Base-by-base conservation (phyloP, 2,113 vertebrate species). In the Leptocoma aspasia region DNA sequence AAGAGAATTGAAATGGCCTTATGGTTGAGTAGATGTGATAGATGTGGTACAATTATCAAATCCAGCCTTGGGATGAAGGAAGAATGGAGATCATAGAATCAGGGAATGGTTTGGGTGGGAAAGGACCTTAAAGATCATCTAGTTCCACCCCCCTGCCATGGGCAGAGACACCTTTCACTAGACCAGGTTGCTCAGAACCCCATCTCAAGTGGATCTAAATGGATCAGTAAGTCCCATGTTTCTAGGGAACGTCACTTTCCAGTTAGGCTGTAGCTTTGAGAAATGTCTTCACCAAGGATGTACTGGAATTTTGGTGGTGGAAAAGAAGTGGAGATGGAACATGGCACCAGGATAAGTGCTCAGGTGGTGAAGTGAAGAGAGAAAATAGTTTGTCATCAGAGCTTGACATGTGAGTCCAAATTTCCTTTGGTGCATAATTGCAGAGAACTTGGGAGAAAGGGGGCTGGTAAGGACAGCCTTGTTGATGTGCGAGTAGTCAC, bases 121-220 rank as follows among this genome's bases (percentile, higher is more conserved):
- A 42, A 17, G 15, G 22, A 54, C 30, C 31, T 54, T 42, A 16
- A 42, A 77, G 35, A 24, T 33, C 10, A 14, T 42, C 7, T 31
- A 19, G 17, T 42, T 90, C 15, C 2, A 11, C 1, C 4, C 13
- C 3, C 13, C 44, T 57, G 21, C 47, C 4, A 0, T 69, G 35
- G n/a, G 8, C 20, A 15, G 21, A 26, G 45, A 35, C n/a, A 31
- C 11, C 10, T 26, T 54, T 35, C 26, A 13, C 26, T 11, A 23
- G 41, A 15, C 21, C 41, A 21, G 64, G 31, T 50, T 77, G 42
- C 27, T 69, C 49, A 42, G 30, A 59, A 44, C 33, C 27, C 44
- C 27, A 14, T 50, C 41, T 65, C 60, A 54, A 11, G 44, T 56
- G 64, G 45, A 54, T 72, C 30, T 19, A 18, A 52, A 57, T 26